Evolutionary conservation across 2,797 vertebrate species (phyloP), one percentile per base, ranked within the genome.

Genomic region (Smutsia gigantea): DNA sequence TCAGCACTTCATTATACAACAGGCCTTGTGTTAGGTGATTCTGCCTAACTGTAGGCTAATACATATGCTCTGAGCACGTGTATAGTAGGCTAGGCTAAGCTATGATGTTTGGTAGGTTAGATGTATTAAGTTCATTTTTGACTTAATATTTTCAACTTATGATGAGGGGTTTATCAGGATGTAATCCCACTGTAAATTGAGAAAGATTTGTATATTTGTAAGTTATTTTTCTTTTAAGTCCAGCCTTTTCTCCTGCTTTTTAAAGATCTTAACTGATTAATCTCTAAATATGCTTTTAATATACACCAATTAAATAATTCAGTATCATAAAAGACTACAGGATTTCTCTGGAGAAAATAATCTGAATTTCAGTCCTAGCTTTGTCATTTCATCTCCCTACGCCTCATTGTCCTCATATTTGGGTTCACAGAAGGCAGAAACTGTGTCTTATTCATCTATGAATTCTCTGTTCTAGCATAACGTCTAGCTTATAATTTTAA

Each of bases 151-250:
- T 46, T 46, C 46, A 46, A 46, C 46, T 46, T 46, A 46, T 46
- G 46, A 46, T 46, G 46, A 46, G 46, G 46, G 46, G 46, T 46
- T 46, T 46, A 46, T 46, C 46, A 46, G 9, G 46, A 46, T 46
- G 9, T 46, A 46, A 46, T 46, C 9, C 46, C 46, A 46, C 46
- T 46, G 46, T 46, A 46, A 46, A 46, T 46, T 46, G 46, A 46
- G 46, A 46, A 46, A 46, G 10, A 46, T 10, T 46, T 46, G 10
- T 46, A 11, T 46, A 46, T 46, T 46, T 46, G 46, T 46, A 46
- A 46, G 49, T 74, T 93, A 89, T 71, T 89, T 92, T 92, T 27
- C 27, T 88, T 93, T 92, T 71, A 95, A 82, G 27, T 85, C 75
- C 93, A 94, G 68, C 0, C 18, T 86, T 90, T 88, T 81, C 55